Conservation (phyloP, 1,140 invertebrate species). For the Danaus melanippus region DNA sequence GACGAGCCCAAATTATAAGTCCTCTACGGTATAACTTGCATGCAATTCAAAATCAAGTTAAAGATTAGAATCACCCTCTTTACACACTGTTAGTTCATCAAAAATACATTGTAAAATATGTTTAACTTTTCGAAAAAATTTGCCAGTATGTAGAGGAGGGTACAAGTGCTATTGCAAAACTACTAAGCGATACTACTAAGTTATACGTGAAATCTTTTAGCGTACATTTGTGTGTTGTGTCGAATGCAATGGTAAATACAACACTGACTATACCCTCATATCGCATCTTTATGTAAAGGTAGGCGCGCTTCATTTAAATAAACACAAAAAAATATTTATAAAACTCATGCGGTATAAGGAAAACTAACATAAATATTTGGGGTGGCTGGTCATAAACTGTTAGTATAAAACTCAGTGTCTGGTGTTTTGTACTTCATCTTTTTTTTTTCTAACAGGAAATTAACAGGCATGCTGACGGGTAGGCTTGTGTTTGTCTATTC, state of each 20-base stretch:
- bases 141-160: conserved; percentile 56
- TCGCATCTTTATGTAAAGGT: conserved; percentile 49
- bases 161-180: conserved; percentile 34
- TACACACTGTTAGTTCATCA: conserved; percentile 51
- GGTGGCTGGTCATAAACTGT: conserved; percentile 63
- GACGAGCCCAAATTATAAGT: conserved; percentile 65
- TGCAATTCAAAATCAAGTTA: conserved; percentile 48
- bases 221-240: conserved; percentile 74
- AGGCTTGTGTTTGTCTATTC: conserved; percentile 43
- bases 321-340: conserved; percentile 67
- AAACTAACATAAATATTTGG: conserved; percentile 67
- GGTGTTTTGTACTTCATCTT: conserved; percentile 46
- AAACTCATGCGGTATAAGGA: conserved; percentile 67
- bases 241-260: conserved; percentile 74
- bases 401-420: conserved; percentile 62
- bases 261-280: conserved; percentile 66
- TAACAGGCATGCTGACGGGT: conserved; percentile 51
- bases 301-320: conserved; percentile 66
- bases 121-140: conserved; percentile 7
- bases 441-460: conserved; percentile 56
- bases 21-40: conserved; percentile 39
- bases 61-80: conserved; percentile 55
- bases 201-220: conserved; percentile 67
- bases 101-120: conserved; percentile 8
- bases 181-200: conserved; percentile 37